phyloP scores from a whole-genome alignment of 2,888 invertebrate species.

The Pseudococcus jackbeardsleyi region DNA sequence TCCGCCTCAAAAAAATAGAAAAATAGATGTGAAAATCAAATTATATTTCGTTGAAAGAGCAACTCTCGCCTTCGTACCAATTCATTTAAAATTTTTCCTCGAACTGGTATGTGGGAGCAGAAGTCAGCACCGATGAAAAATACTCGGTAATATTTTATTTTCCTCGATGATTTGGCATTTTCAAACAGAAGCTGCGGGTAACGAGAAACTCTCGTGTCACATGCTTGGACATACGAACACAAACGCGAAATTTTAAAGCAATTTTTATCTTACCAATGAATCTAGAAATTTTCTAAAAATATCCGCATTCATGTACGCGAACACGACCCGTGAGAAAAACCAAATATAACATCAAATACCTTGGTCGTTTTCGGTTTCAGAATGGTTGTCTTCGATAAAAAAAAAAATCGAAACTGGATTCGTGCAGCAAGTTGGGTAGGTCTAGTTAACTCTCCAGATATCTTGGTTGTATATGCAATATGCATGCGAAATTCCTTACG shows the following conservation, averaged over 20 bases:
- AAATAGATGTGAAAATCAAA: too few relatives aligned
- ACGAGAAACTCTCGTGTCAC: background rate
- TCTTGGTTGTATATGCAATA: too few relatives aligned
- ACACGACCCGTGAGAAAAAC: background rate
- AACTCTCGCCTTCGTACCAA: background rate
- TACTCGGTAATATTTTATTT: background rate
- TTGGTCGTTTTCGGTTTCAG: slow-evolving; percentile 23
- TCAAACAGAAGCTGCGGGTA: background rate
- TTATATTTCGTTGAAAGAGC: too few relatives aligned
- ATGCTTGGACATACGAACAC: background rate
- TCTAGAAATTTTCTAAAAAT: slow-evolving; percentile 5
- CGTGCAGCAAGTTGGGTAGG: background rate
- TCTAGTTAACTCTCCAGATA: background rate
- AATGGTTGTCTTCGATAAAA: background rate
- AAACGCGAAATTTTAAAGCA: background rate
- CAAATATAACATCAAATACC: background rate
- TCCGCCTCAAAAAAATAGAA: too few relatives aligned
- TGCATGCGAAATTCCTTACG: background rate
- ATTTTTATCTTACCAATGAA: background rate
- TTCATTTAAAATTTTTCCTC: background rate
- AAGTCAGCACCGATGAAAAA: background rate
- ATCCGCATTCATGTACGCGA: background rate
- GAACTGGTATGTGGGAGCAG: background rate
- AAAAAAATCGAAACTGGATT: slow-evolving; percentile 13
- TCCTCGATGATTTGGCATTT: background rate